Evolutionary conservation across 2,888 invertebrate species (phyloP), one percentile per base, ranked within the genome.

Genomic region (Paralinhomoeus sp.): DNA sequence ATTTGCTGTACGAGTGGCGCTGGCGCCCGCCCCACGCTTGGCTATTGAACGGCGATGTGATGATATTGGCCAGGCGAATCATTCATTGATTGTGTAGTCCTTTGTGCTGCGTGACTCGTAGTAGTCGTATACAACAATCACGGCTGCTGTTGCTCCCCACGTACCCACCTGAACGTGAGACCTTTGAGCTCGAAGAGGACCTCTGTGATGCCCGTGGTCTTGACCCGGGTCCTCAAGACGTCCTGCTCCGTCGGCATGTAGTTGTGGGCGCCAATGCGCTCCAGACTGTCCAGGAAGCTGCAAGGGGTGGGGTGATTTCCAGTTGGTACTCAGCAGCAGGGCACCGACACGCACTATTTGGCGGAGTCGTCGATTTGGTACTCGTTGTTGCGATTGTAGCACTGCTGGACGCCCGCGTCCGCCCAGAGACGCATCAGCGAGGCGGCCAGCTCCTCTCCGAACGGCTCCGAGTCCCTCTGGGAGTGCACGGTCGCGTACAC

Each of bases 121-220:
- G n/a, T n/a, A n/a, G n/a, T n/a, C n/a, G n/a, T n/a, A n/a, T n/a
- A n/a, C n/a, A n/a, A n/a, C n/a, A n/a, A n/a, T n/a, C n/a, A n/a
- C n/a, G n/a, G n/a, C n/a, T n/a, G n/a, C n/a, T n/a, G n/a, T n/a
- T n/a, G n/a, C n/a, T n/a, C n/a, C n/a, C n/a, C 27, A 27, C 27
- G 27, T 27, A 76, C 84, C 79, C 66, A 91, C 89, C 93, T 91
- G 75, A 97, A 97, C 73, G 93, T 93, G 69, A 97, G 81, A 72
- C 93, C 93, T 75, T 97, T 97, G 74, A 97, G 89, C 60, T 91
- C 89, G 72, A 97, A 97, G 70, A 97, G 89, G 62, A 97, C 91
- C 76, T 97, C 97, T 54, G 97, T 93, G 63, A 97, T 97, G 62
- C 97, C 97, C 61, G 93, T 97, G 58, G 97, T 97, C 77, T 97